Evolutionary conservation across 2,797 vertebrate genomes (phyloP), one percentile per base, ranked within the genome.

Genomic region (Pampus argenteus): DNA sequence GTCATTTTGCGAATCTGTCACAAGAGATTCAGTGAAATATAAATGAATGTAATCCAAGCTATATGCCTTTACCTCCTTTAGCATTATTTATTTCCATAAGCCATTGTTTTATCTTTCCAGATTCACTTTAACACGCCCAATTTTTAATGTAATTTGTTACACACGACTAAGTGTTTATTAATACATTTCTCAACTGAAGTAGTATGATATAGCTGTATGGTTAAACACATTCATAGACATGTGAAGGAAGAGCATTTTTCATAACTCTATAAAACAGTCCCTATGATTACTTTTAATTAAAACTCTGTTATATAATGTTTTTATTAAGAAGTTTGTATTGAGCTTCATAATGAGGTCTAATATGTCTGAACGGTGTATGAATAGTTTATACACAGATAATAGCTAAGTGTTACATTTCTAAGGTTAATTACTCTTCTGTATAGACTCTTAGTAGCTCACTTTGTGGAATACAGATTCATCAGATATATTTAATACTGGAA

Each of bases 1-100:
- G 10, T 4, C 22, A 60, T 60, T 79, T 71, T 57, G 4, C 48
- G 61, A 52, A 66, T 64, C 47, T 60, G 48, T 62, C 52, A 47
- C 13, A 29, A 22, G 1, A 34, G 72, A 65, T 25, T 13, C 26
- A 60, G n/a, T 60, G 28, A 82, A 57, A 48, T 64, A 36, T 49
- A 4, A 69, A 52, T 44, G 25, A 48, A 51, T 76, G 28, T 22
- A 15, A 26, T 18, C 13, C 3, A 29, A 34, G 23, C 6, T 13
- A 11, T 52, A 42, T 44, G 15, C 40, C 5, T 42, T 6, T 42
- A 5, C 10, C 31, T 34, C 10, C 29, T 17, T 40, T 6, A 18
- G 17, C 10, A 42, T 42, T 15, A 18, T 31, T 60, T 5, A 15
- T n/a, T 31, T 54, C 11, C 15, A 22, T 26, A 55, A n/a, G 49